Evolutionary conservation across 1,140 invertebrate species (phyloP), one percentile per base, ranked within the genome.

Genomic region (Branchinecta lindahli): DNA sequence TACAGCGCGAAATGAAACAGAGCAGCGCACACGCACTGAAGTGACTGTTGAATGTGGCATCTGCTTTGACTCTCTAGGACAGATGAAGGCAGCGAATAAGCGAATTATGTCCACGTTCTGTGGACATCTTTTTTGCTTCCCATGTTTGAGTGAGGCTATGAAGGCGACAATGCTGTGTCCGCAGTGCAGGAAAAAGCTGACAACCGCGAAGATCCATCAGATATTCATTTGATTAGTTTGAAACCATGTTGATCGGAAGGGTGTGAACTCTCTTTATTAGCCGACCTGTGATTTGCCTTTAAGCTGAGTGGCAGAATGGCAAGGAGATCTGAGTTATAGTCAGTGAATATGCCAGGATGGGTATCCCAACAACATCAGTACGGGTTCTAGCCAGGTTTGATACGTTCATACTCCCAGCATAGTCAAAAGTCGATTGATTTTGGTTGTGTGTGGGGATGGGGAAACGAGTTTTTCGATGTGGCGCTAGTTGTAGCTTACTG

Each of bases 101-200:
- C 61, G 67, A 33, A 46, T 70, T n/a, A 18, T 66, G 8, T 70
- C 70, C 4, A 70, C 70, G 8, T 46, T 68, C 21, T 70, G 70
- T 45, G 70, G 70, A 18, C 70, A 70, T 21, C 33, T 70, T 33
- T 70, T 70, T 46, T 70, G 70, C 45, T 33, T 45, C 18, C 70
- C 70, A 7, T 70, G 70, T 21, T 46, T 70, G 3, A 67, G 8
- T n/a, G 46, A 9, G n/a, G 18, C 45, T 7, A 70, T 70, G 45
- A 45, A 44, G 44, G 15, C 20, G n/a, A 46, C 18, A 8, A 65
- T 45, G 15, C 21, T 66, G 65, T 70, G 70, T 21, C 70, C 70
- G n/a, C 66, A 21, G 9, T 70, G 70, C 20, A 65, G 70, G 15
- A 67, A 70, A 46, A 70, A 44, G 20, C 44, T 68, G 44, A 45